A percentile compares a stretch with the other conserved stretches of the same genome.
Conservation (phyloP, 2,888 invertebrate species). For the Schizaphis graminum region DNA sequence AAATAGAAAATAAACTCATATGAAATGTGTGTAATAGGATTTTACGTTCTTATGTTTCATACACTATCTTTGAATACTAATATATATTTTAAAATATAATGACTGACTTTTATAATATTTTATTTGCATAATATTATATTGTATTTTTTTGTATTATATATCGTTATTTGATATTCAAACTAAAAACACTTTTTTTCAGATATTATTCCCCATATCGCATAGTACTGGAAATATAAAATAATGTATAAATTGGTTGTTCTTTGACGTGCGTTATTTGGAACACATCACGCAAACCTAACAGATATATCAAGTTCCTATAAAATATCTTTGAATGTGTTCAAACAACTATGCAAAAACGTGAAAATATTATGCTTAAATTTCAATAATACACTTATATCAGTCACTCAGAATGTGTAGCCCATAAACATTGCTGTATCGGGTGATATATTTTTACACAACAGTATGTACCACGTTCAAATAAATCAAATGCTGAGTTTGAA, state of each 20-base stretch:
- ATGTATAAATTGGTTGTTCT: neutral
- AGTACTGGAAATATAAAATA: neutral
- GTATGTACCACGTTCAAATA: no score
- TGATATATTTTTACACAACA: neutral
- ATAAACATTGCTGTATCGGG: neutral
- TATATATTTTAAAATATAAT: neutral
- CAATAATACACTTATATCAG: neutral
- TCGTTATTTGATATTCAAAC: conserved; percentile 2
- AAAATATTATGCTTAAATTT: neutral
- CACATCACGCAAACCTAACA: neutral
- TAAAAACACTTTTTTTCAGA: neutral
- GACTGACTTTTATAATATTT: neutral
- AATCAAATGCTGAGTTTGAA: neutral
- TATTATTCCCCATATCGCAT: neutral
- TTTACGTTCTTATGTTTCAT: neutral
- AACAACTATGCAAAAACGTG: neutral
- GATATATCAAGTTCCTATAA: neutral
- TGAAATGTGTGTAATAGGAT: neutral
- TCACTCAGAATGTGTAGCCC: neutral
- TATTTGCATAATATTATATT: neutral
- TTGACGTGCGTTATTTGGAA: neutral
- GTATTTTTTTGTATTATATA: neutral
- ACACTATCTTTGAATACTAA: neutral
- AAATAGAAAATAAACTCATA: neutral
- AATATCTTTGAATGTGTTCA: neutral